Base-by-base conservation (phyloP, 2,797 vertebrate species). In the Staurois parvus region DNA sequence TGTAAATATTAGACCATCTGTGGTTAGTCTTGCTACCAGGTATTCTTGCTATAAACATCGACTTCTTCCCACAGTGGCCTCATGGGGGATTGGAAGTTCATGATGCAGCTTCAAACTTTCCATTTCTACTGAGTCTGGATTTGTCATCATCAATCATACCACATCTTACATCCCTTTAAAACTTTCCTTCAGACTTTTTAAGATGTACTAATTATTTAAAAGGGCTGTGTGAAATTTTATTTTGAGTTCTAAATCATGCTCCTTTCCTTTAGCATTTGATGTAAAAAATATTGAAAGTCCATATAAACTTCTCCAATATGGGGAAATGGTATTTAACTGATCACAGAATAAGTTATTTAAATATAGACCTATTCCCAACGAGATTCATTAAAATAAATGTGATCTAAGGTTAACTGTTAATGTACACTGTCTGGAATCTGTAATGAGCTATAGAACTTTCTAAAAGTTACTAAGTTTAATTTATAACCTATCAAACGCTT, bases 401-500 rank as follows among this genome's bases (percentile, higher is more conserved):
- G 76, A 67, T 73, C 37, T 80, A 73, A 79, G 77, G 84, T 85
- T 85, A 79, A 79, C 84, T 80, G 76, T 85, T 85, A 79, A 85
- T 85, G 76, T 52, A 79, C 83, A 73, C 56, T 13, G 77, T 52
- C 40, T 80, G 30, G 84, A 80, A 85, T 85, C n/a, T 1, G 56
- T 45, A 79, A 85, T 75, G 76, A 64, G 56, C 15, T n/a, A 0
- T 12, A 74, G 2, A 85, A 79, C 84, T 80, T 85, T 85, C 37
- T 24, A 45, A 84, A 79, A 84, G 67, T 84, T 79, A 17, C 26
- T 59, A 42, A 28, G 10, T 68, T 66, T 74, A 85, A 80, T 85
- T 85, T 85, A 85, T 79, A 73, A 66, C 45, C 56, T 30, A 79
- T 85, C 77, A 80, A 56, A 75, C 17, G 37, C 76, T 73, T 79